Percentiles rank a stretch among this genome's conserved stretches.
These are phyloP conservation scores for Noctua janthina DNA, from an alignment of 2,888 invertebrate genomes.

Conservation along the genomic window DNA sequence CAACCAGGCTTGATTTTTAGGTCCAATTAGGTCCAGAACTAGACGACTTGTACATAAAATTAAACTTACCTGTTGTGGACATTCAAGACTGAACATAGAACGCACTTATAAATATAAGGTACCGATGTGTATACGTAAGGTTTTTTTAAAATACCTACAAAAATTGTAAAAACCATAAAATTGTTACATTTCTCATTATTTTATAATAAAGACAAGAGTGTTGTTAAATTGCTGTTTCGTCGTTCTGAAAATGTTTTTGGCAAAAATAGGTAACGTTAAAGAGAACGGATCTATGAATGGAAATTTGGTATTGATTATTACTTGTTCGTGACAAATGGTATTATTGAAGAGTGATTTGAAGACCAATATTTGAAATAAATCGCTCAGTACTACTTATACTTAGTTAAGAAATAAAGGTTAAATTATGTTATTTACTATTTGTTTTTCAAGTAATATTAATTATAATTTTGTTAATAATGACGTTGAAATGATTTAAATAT, in stretches of 20 bases:
- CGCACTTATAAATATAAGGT: background rate
- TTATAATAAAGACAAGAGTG: background rate
- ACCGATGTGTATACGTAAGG: background rate
- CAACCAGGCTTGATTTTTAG: background rate
- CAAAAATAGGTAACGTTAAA: background rate
- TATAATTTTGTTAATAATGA: background rate
- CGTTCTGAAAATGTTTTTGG: background rate
- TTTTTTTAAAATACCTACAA: background rate
- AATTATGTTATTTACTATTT: background rate
- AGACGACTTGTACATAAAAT: background rate
- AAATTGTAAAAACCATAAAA: background rate
- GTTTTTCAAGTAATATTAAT: background rate
- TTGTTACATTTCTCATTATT: background rate
- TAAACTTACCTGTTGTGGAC: conserved; percentile 1
- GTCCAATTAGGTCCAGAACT: background rate
- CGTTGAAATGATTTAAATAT: background rate
- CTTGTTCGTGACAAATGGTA: background rate
- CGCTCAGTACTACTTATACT: background rate
- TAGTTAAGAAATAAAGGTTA: no score
- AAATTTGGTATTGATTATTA: background rate
- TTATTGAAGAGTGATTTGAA: background rate
- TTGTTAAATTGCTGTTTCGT: background rate
- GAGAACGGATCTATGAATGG: background rate
- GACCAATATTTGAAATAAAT: background rate
- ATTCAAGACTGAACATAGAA: conserved; percentile 37